A percentile compares a stretch with the other conserved stretches of the same genome.
These are phyloP conservation scores for Prosopocoilus inquinatus DNA, from an alignment of 2,888 invertebrate species.

Conservation along the genomic window DNA sequence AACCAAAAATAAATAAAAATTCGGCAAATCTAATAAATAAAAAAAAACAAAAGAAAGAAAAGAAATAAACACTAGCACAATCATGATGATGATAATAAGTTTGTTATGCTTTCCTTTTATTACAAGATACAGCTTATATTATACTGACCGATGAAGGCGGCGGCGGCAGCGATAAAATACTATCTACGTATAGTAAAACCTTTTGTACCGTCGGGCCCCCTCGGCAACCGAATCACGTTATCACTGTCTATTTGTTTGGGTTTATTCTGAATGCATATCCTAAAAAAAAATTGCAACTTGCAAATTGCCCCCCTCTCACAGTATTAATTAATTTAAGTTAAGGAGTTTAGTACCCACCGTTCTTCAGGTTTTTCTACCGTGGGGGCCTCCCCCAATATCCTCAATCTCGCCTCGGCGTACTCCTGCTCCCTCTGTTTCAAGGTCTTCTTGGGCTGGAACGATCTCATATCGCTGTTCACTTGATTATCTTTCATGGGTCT, in stretches of 20 bases:
- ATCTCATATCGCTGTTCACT: slow-evolving; percentile 62
- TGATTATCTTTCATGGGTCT: slow-evolving; percentile 57
- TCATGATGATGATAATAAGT: too few relatives aligned
- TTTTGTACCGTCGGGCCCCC: slow-evolving; percentile 75
- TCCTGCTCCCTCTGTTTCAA: slow-evolving; percentile 89
- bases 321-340: too few relatives aligned
- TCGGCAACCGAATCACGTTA: slow-evolving; percentile 68
- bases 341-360: slow-evolving; percentile 52
- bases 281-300: slow-evolving; percentile 10
- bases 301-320: neutral
- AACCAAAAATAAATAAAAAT: neutral
- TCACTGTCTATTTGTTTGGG: slow-evolving; percentile 35
- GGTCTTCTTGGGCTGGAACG: slow-evolving; percentile 75
- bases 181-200: slow-evolving; percentile 70
- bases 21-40: slow-evolving; percentile 11
- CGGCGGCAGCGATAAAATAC: slow-evolving; percentile 39
- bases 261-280: slow-evolving; percentile 42
- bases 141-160: neutral
- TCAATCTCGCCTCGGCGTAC: slow-evolving; percentile 86
- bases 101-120: neutral
- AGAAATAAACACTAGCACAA: neutral
- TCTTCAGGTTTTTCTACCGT: slow-evolving; percentile 73
- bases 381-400: slow-evolving; percentile 85
- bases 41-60: slow-evolving; percentile 10
- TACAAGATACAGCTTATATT: too few relatives aligned